Evolutionary conservation across 2,113 vertebrate genomes (phyloP).

Genomic region (Mionectes macconnelli): DNA sequence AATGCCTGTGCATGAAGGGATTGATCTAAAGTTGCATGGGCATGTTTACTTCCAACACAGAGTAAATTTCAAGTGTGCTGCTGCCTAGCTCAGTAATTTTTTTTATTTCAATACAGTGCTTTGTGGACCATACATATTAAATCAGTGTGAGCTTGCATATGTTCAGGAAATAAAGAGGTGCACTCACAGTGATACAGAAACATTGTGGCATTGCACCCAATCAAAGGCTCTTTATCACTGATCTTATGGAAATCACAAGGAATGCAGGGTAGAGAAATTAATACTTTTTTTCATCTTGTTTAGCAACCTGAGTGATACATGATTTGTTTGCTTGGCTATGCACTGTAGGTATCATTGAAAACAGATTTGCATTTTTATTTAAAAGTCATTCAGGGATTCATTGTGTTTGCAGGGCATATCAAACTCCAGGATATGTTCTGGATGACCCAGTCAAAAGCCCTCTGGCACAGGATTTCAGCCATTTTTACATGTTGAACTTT

Average conservation of each 20-base stretch:
- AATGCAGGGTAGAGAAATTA: background rate
- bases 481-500: background rate
- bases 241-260: background rate
- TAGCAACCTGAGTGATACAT: constrained; percentile 41
- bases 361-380: constrained; percentile 32
- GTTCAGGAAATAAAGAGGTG: background rate
- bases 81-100: background rate
- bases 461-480: background rate
- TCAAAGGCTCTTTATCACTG: background rate
- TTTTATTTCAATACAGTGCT: background rate
- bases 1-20: background rate
- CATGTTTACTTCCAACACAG: background rate
- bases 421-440: constrained; percentile 36
- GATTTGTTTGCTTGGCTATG: constrained; percentile 50
- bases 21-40: background rate
- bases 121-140: background rate
- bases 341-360: background rate
- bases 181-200: background rate
- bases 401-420: constrained; percentile 6
- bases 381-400: background rate
- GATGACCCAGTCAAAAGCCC: constrained; percentile 38
- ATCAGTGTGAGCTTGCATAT: background rate
- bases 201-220: background rate
- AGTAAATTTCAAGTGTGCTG: background rate
- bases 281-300: constrained; percentile 21